Evolutionary conservation across 2,797 vertebrate species (phyloP), one percentile per base, ranked within the genome.

Genomic region (Labroides dimidiatus): DNA sequence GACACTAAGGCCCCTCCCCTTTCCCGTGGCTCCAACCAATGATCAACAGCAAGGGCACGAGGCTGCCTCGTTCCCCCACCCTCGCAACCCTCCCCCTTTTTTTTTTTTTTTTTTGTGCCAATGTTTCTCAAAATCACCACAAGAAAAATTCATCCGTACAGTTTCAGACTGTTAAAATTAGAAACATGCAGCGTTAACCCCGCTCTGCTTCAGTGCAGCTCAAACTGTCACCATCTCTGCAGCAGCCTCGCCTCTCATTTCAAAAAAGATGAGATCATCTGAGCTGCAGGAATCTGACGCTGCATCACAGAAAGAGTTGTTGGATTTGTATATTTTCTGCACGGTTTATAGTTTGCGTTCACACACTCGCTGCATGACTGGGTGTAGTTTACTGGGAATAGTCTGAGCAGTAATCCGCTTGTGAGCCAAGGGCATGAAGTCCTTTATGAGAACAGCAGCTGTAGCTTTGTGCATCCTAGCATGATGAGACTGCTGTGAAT

Each of bases 21-120:
- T 70, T 80, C 39, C 75, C 69, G 72, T 70, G 77, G 77, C 81
- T 87, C 77, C 82, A 92, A 82, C 93, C 93, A 95, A 93, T 94
- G 75, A 93, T 78, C 79, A 84, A 80, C 86, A 80, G 85, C 78
- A 81, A 80, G 84, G 87, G 80, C 85, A 88, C 58, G 53, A 89
- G 87, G 70, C 80, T 83, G 72, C 78, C 85, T 87, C 83, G 85
- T 84, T 83, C 80, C 82, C 84, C 86, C 80, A 74, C 80, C 69
- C 50, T 67, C 71, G 51, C 55, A 61, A 41, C 72, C 69, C 60
- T 68, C 45, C 59, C 52, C n/a, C n/a, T n/a, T n/a, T n/a, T n/a
- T n/a, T n/a, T n/a, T n/a, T n/a, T n/a, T n/a, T n/a, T 74, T 57
- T 60, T 64, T 49, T 53, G 39, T 50, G 20, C 36, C 73, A 77